Conservation (phyloP, 2,113 vertebrate species). For the Gambusia affinis region DNA sequence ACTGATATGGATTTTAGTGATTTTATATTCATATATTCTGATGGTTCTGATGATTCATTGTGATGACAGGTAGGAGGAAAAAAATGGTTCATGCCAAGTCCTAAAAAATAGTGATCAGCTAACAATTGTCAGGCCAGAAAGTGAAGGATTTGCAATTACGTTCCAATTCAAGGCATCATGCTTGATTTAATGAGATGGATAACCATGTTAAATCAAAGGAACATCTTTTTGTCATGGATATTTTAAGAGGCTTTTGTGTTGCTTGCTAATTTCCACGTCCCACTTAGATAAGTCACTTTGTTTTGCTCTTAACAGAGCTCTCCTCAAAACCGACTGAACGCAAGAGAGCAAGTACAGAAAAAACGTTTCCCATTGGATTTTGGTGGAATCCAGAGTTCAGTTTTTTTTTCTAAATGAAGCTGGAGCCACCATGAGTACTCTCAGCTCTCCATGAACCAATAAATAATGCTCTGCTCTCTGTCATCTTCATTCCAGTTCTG, state of each 20-base stretch:
- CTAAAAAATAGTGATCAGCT: not conserved
- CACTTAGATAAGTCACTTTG: constrained; percentile 1
- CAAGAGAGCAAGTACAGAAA: not conserved
- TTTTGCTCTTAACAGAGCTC: constrained; percentile 2
- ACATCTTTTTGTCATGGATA: not conserved
- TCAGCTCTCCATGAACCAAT: not conserved
- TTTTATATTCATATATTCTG: not conserved
- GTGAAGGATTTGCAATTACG: not conserved
- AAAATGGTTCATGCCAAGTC: not conserved
- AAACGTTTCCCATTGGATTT: not conserved
- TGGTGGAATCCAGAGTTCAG: not conserved
- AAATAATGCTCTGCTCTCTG: not conserved
- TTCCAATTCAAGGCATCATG: not conserved
- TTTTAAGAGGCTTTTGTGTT: not conserved
- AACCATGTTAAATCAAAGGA: constrained; percentile 1
- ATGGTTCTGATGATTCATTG: not conserved
- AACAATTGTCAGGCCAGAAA: not conserved
- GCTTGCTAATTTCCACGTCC: constrained; percentile 10
- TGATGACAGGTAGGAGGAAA: not conserved
- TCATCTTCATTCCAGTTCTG: not conserved
- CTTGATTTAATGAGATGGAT: not conserved
- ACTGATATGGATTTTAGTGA: not conserved
- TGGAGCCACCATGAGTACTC: not conserved
- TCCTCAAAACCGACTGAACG: constrained; percentile 2
- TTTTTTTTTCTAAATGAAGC: too few species aligned